These are phyloP conservation scores for Beris chalybata DNA, from an alignment of 2,888 invertebrate genomes.

Conservation along the genomic window DNA sequence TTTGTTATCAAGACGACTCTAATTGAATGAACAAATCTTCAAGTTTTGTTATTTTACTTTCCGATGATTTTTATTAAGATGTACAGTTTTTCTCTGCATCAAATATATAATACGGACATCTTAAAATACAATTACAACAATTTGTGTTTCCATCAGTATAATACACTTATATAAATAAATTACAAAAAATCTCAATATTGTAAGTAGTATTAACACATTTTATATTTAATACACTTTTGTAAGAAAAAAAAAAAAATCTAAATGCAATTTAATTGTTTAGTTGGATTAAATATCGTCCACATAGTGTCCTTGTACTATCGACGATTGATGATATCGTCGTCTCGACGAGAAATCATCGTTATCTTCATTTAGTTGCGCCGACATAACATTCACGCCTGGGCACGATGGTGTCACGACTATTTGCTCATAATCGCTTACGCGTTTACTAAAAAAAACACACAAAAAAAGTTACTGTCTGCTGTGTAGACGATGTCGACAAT, in stretches of 20 bases:
- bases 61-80: too few species aligned
- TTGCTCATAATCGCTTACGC: conserved; percentile 80
- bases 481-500: conserved; percentile 30
- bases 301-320: conserved; percentile 66
- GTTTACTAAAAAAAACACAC: conserved; percentile 60
- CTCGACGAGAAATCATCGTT: conserved; percentile 93
- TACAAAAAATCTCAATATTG: conserved; percentile 31
- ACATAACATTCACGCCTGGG: conserved; percentile 75
- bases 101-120: too few species aligned
- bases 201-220: conserved; percentile 23
- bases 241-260: too few species aligned
- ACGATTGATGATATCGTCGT: conserved; percentile 89
- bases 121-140: too few species aligned
- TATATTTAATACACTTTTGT: too few species aligned
- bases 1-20: too few species aligned
- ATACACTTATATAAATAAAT: conserved; percentile 31
- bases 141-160: not conserved
- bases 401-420: conserved; percentile 83
- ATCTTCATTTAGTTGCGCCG: conserved; percentile 89
- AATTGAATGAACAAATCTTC: too few species aligned
- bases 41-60: too few species aligned
- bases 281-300: conserved; percentile 24
- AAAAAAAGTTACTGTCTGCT: conserved; percentile 8
- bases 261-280: too few species aligned
- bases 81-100: too few species aligned